Conservation (phyloP, 1,140 invertebrate genomes). For the Drosophila funebris region DNA sequence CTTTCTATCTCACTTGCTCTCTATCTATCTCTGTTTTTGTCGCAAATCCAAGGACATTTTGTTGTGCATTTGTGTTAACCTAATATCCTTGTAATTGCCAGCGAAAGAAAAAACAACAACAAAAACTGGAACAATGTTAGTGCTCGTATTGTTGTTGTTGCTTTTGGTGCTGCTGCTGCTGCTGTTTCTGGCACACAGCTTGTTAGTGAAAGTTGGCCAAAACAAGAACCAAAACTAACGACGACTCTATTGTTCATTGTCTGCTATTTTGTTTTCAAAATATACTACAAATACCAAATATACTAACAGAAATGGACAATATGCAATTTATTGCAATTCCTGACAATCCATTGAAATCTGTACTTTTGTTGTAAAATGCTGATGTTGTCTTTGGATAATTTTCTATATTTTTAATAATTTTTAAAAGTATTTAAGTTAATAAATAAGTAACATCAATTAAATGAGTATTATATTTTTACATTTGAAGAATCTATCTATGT, state of each 20-base stretch:
- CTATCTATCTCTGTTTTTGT: constrained; percentile 11
- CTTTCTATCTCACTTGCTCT: neutral
- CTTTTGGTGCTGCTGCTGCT: constrained; percentile 17
- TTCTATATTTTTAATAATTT: no score
- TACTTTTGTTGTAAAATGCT: neutral
- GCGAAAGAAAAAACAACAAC: constrained; percentile 21
- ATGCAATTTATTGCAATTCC: neutral
- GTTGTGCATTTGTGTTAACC: constrained; percentile 68
- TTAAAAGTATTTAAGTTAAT: no score
- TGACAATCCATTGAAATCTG: neutral
- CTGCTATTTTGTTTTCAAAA: constrained; percentile 21
- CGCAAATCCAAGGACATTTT: constrained; percentile 64
- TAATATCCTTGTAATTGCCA: constrained; percentile 66
- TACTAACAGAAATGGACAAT: neutral
- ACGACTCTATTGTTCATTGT: constrained; percentile 35
- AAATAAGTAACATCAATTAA: no score
- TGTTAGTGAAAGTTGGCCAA: constrained; percentile 56
- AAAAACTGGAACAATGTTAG: constrained; percentile 44
- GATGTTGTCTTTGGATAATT: no score
- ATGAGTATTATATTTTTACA: no score
- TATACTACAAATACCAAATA: constrained; percentile 4
- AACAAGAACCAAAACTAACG: constrained; percentile 33
- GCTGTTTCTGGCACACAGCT: constrained; percentile 44
- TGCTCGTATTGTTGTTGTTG: constrained; percentile 25
- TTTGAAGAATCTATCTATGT: no score